Base-by-base conservation (phyloP, 2,797 vertebrate species). In the Sebastes ruberrimus region DNA sequence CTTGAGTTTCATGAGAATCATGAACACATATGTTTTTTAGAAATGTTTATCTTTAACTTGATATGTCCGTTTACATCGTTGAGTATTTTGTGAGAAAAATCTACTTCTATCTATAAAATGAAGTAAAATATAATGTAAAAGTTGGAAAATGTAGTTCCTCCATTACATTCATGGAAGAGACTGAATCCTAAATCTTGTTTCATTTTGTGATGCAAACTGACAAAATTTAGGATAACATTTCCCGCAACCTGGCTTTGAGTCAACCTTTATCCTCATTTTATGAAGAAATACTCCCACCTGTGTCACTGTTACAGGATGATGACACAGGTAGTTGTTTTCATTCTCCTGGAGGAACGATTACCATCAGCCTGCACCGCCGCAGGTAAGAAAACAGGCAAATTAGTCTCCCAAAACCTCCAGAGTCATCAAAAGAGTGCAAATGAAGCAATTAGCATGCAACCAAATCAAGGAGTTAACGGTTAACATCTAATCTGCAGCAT, bases 371-470 rank as follows among this genome's bases (percentile, higher is more conserved):
- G 49, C 28, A 81, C 38, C 63, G 71, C 79, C 84, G 75, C 80
- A 85, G 56, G 35, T 87, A 30, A 81, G 14, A 72, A 72, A 71
- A n/a, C 72, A 87, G 80, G 56, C 76, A 91, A 89, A 92, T 87
- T 6, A 84, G 28, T 38, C 18, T 20, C 33, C 69, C 4, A 2
- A 78, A 81, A 82, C 49, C 6, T 5, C 14, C 32, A 33, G 33
- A 82, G 56, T 74, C 69, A 71, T 57, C 20, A 76, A 35, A 38
- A 59, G 27, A 10, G 23, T 77, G 66, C 77, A 85, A 84, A 84
- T 80, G 16, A 75, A 59, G 38, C 3, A 64, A 77, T 80, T 75
- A 78, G 28, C 56, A 69, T 66, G 30, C 7, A 79, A 65, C 32
- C 83, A 84, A 78, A 86, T 52, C 16, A n/a, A 46, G 10, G 56